phyloP scores from a whole-genome alignment of 1,140 invertebrate species.

The Drosophila pseudoananassae region DNA sequence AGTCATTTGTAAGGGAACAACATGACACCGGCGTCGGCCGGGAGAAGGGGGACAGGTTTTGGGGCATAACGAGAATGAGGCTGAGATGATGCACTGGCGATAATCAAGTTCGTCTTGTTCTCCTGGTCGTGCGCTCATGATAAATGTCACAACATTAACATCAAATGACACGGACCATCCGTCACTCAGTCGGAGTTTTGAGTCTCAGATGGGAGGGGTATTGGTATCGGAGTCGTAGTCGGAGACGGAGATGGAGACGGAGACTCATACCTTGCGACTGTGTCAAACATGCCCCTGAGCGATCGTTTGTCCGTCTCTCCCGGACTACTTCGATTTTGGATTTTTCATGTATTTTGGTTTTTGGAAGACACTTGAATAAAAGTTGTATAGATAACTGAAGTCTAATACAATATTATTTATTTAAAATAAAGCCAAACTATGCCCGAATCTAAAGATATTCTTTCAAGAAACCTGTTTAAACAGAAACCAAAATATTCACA shows the following conservation, averaged over 20 bases:
- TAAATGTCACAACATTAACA: slow-evolving; percentile 84
- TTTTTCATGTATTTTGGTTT: slow-evolving; percentile 5
- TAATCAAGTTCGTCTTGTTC: slow-evolving; percentile 82
- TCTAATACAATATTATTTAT: too few species aligned
- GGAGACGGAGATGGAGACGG: slow-evolving; percentile 4
- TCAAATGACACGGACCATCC: slow-evolving; percentile 84
- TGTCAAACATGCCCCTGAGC: slow-evolving; percentile 70
- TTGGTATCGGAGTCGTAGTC: slow-evolving; percentile 13
- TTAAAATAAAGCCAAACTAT: not conserved
- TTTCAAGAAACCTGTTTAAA: not conserved
- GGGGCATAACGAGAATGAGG: slow-evolving; percentile 53
- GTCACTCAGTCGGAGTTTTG: slow-evolving; percentile 82
- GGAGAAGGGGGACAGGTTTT: slow-evolving; percentile 19
- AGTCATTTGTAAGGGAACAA: slow-evolving; percentile 73
- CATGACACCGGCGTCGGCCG: slow-evolving; percentile 40
- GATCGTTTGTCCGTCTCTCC: slow-evolving; percentile 45
- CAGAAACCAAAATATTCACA: too few species aligned
- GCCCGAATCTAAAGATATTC: not conserved
- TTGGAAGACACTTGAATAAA: not conserved
- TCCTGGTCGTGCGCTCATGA: slow-evolving; percentile 80
- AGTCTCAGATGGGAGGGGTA: slow-evolving; percentile 3
- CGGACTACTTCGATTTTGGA: slow-evolving; percentile 70
- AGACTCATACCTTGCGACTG: slow-evolving; percentile 32
- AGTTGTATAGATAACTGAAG: too few species aligned
- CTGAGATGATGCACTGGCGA: slow-evolving; percentile 79